Percentiles rank a stretch among this genome's conserved stretches.
phyloP scores from a whole-genome alignment of 2,888 invertebrate species.

The Agrochola circellaris region DNA sequence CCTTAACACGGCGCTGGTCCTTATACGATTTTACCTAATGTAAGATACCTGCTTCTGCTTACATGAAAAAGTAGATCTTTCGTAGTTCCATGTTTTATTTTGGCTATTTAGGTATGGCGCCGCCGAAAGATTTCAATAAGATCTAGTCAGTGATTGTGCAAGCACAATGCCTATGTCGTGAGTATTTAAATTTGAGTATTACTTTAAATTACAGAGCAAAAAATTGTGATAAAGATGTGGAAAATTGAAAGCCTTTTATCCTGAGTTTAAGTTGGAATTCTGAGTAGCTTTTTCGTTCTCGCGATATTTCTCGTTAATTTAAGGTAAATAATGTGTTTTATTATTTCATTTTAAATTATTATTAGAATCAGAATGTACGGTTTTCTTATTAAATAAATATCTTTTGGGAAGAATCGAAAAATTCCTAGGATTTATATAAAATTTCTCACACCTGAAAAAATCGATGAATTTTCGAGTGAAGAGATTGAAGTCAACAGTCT shows the following conservation, averaged over 20 bases:
- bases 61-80: slow-evolving; percentile 12
- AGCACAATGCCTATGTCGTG: slow-evolving; percentile 42
- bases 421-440: background rate
- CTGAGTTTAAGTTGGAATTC: background rate
- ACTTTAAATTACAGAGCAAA: background rate
- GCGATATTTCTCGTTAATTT: background rate
- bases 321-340: background rate
- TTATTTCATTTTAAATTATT: background rate
- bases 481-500: background rate
- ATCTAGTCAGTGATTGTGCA: slow-evolving; percentile 15
- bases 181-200: slow-evolving; percentile 12
- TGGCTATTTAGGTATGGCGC: slow-evolving; percentile 29
- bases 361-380: too few species aligned
- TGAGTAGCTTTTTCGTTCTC: background rate
- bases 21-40: background rate
- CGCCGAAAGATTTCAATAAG: slow-evolving; percentile 1
- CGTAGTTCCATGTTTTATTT: slow-evolving; percentile 36
- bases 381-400: background rate
- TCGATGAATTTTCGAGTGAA: background rate
- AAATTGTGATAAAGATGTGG: background rate
- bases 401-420: background rate
- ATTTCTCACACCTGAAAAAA: background rate
- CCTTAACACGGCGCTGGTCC: background rate
- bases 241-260: background rate
- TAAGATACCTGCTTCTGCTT: background rate